Base-by-base conservation (phyloP, 2,888 invertebrate species). In the Xylota segnis region DNA sequence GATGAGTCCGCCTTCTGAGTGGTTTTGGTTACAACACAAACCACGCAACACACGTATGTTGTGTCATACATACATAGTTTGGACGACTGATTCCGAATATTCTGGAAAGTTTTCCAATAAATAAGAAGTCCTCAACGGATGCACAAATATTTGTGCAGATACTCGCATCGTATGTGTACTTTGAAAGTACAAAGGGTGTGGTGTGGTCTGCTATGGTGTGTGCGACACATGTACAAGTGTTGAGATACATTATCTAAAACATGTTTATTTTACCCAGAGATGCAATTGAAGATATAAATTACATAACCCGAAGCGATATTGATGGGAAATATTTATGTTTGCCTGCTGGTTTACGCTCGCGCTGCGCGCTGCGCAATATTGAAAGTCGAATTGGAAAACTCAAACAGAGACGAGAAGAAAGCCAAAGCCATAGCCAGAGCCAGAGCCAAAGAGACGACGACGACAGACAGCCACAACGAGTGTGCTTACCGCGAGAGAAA, bases 161-260 rank as follows among this genome's bases (percentile, higher is more conserved):
- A 71, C 34, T 32, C n/a, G 32, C 6, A 32, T 32, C 9, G 5
- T 9, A 9, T 34, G 5, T 34, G 7, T 34, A 2, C 10, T 37
- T 32, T 6, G 6, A 32, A 32, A 32, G 61, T 45, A 40, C 72
- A 43, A 7, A 32, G 32, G 32, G 16, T 47, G 16, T 65, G 83
- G 79, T 74, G 77, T 72, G 68, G 70, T 71, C 12, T 52, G n/a
- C n/a, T 9, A 34, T 14, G 14, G 12, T 54, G 10, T 14, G 6
- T 47, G 56, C 63, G 78, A 72, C 78, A 79, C 68, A 68, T 70
- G 65, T 45, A 78, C 74, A 84, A 84, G 79, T 79, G 83, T 65
- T 61, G 56, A 63, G 45, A 82, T 75, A 58, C 52, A 72, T 72
- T 59, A 50, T 65, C 40, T 45, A 66, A 47, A 58, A 37, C 9